Percentiles rank a stretch among this genome's conserved stretches.
These are phyloP conservation scores for Miniopterus natalensis DNA, from an alignment of 2,113 vertebrate genomes.

Conservation along the genomic window DNA sequence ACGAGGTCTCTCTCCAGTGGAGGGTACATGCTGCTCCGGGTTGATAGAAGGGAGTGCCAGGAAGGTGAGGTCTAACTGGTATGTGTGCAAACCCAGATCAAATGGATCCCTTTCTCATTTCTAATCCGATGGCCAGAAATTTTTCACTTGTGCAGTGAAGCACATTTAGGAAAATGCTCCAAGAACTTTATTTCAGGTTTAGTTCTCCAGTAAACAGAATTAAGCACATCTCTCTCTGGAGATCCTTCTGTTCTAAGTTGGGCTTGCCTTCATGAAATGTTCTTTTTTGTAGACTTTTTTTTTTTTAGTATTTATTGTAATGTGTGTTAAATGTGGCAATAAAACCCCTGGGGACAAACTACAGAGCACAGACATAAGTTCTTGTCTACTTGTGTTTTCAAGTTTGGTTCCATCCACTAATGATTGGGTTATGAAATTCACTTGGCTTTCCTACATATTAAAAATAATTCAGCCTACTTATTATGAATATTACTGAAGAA, in stretches of 20 bases:
- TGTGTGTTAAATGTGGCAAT: constrained; percentile 48
- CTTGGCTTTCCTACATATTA: background rate
- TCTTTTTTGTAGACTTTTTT: background rate
- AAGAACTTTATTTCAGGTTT: background rate
- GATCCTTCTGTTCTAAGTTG: background rate
- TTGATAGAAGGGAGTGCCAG: background rate
- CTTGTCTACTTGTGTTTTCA: constrained; percentile 69
- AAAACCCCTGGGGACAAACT: constrained; percentile 10
- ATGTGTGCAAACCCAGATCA: background rate
- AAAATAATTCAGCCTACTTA: background rate
- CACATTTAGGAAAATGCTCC: constrained; percentile 1
- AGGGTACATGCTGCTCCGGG: background rate
- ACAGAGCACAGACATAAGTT: constrained; percentile 40
- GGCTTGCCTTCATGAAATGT: background rate
- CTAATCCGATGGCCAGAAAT: background rate
- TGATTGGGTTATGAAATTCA: constrained; percentile 18
- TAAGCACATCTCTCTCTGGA: background rate
- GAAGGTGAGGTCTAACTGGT: background rate
- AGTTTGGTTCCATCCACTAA: constrained; percentile 58
- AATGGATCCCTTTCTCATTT: background rate
- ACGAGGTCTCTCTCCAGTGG: background rate
- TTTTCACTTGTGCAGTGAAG: background rate
- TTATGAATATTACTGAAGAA: constrained; percentile 47
- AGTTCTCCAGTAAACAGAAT: constrained; percentile 3
- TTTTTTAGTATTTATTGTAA: background rate